Evolutionary conservation across 2,888 invertebrate species (phyloP), one percentile per base, ranked within the genome.

Genomic region (Sinopyrophorus schimmeli): DNA sequence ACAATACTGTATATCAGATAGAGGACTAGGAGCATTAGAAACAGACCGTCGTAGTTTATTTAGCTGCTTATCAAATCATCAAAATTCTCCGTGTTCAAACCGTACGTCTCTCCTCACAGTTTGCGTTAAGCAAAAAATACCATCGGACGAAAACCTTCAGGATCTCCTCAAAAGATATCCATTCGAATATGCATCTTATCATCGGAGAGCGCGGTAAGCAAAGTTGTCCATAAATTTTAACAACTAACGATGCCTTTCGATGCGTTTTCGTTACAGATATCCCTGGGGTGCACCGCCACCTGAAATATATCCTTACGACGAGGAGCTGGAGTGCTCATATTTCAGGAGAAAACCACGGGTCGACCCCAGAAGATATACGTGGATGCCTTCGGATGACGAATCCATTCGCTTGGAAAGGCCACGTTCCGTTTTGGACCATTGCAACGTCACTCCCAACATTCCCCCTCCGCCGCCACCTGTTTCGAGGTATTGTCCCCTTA

Each of bases 1-100:
- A 71, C 93, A 93, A 76, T 94, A 94, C 77, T 94, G 93, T 78
- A 90, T 94, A 76, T 92, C 87, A 71, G 89, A 88, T 76, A 85
- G 92, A 69, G 92, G 92, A 74, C 76, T 93, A 72, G 88, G 89
- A 69, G 83, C 87, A 63, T 81, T 92, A 66, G 91, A 92, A 65
- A 77, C 64, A n/a, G 76, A 63, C 69, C 74, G 77, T 49, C 55
- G 75, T 65, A 79, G 87, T 64, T 85, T 92, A 71, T 91, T 92
- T 74, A 91, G 92, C 61, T 93, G 92, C 72, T 80, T 92, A 64
- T 90, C 91, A 67, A 79, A 81, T 67, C 83, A 84, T 67, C 82
- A 84, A 70, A 83, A 82, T 62, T 86, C 86, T 58, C 84, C 85
- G 52, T 81, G 86, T 73, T 73, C 81, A 24, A 80, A 81, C 63